Conservation (phyloP, 2,888 invertebrate species). For the Cataglyphis livida region DNA sequence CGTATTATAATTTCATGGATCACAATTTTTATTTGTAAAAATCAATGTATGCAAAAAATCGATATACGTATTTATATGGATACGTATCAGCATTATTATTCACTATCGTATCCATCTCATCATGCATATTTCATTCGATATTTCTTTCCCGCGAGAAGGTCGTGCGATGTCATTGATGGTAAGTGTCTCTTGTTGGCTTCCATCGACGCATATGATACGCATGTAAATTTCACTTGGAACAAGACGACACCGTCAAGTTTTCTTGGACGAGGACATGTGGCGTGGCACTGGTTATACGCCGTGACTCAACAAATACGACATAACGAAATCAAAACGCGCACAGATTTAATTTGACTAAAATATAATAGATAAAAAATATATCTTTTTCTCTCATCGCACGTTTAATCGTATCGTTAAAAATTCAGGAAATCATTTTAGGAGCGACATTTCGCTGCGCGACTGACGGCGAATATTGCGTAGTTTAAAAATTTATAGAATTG, state of each 20-base stretch:
- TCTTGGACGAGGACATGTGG: constrained; percentile 48
- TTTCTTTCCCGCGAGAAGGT: constrained; percentile 61
- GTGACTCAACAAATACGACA: not conserved
- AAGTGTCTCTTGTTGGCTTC: constrained; percentile 59
- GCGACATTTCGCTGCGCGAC: not conserved
- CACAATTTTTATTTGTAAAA: constrained; percentile 50
- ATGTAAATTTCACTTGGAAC: constrained; percentile 63
- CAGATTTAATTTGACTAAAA: not conserved
- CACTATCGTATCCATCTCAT: not conserved
- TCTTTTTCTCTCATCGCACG: no score
- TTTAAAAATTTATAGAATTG: not conserved
- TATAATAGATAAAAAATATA: no score
- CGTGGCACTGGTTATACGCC: not conserved
- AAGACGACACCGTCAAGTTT: constrained; percentile 41
- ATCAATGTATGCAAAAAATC: not conserved
- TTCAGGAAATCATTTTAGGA: not conserved
- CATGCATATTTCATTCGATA: constrained; percentile 59
- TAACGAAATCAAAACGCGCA: not conserved
- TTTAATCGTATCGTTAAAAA: no score
- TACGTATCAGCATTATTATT: constrained; percentile 15
- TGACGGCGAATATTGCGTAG: not conserved
- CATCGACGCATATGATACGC: constrained; percentile 48
- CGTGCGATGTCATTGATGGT: constrained; percentile 68
- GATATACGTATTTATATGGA: constrained; percentile 23
- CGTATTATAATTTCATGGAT: constrained; percentile 36